These are phyloP conservation scores for Cyprinodon diabolis DNA, from an alignment of 2,797 vertebrate genomes.

Conservation along the genomic window DNA sequence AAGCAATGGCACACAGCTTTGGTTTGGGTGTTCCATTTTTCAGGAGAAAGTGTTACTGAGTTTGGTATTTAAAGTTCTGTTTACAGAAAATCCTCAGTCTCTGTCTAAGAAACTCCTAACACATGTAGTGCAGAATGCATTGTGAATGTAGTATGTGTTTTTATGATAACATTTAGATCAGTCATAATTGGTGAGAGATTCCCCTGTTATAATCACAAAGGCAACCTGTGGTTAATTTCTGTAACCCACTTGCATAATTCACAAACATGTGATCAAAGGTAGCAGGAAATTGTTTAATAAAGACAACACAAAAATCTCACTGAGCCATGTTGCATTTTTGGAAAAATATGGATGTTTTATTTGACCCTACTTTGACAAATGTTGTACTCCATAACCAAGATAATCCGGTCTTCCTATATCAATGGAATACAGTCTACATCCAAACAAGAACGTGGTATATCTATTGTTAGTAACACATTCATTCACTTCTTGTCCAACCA, in stretches of 20 bases:
- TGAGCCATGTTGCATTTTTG: constrained; percentile 67
- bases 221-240: background rate
- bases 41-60: too few species aligned
- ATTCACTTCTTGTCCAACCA: constrained; percentile 74
- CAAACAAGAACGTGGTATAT: constrained; percentile 77
- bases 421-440: constrained; percentile 82
- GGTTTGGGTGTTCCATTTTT: too few species aligned
- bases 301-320: constrained; percentile 48
- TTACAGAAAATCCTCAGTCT: too few species aligned
- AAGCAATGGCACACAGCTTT: too few species aligned
- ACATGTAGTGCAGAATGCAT: background rate
- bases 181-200: background rate
- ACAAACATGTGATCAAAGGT: background rate
- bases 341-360: constrained; percentile 87
- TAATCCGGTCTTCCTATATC: constrained; percentile 68
- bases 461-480: constrained; percentile 73
- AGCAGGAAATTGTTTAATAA: background rate
- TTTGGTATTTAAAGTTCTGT: too few species aligned
- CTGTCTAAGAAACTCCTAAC: too few species aligned
- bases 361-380: constrained; percentile 82
- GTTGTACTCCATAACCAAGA: constrained; percentile 69
- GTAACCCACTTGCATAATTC: background rate
- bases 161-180: background rate
- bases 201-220: background rate
- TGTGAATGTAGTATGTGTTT: background rate